Base-by-base conservation (phyloP, 2,888 invertebrate genomes). In the Branchellion lobata region DNA sequence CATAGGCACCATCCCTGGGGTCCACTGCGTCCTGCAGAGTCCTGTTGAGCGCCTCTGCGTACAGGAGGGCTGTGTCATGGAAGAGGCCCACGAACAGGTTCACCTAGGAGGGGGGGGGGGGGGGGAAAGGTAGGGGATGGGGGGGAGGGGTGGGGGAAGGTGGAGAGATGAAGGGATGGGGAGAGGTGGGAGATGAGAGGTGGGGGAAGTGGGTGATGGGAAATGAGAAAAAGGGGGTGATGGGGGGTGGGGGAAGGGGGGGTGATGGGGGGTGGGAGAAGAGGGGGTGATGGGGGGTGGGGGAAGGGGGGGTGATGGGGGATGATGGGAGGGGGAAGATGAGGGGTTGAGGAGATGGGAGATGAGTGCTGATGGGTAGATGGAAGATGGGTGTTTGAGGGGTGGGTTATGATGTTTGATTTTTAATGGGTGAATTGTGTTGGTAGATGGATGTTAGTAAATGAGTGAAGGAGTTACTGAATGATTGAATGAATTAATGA, bases 61-160 rank as follows among this genome's bases (percentile, higher is more conserved):
- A 96, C 40, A 96, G 91, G 0, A 95, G 89, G 24, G 96, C 94
- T 0, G 95, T 95, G 85, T 97, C 96, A 88, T 95, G 95, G 88
- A 96, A 94, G 94, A 75, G 47, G 21, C 40, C 33, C 29, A 77
- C 80, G 27, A 77, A 80, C n/a, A 69, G 68, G 87, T 83, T 80
- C 51, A 80, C 71, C 80, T 80, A 5, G 33, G 3, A 29, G 5
- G 8, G 24, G 34, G 33, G 31, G n/a, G 18, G 14, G 14, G 71
- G 8, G 34, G 71, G 8, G 71, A 14, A 14, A 27, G 71, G 71
- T 69, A n/a, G 71, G 34, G 1, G 21, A 14, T 69, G 33, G 31
- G 18, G 3, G 33, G 18, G 14, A n/a, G 71, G 3, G 33, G 31
- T 69, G 34, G 71, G 34, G 24, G 18, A 69, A 29, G 14, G 27